These are phyloP conservation scores for Polietes domitor DNA, from an alignment of 2,888 invertebrate genomes.

Conservation along the genomic window DNA sequence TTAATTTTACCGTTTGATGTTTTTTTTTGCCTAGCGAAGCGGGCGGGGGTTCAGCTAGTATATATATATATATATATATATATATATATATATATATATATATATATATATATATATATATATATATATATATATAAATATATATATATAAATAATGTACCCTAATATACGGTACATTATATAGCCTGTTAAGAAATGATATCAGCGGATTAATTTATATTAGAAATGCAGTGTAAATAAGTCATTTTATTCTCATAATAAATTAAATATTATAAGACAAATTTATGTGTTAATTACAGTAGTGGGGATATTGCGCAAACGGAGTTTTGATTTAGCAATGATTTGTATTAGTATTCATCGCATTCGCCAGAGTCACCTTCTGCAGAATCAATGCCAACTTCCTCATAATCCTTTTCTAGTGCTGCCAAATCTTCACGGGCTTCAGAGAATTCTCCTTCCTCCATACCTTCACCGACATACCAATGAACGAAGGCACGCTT, in stretches of 20 bases:
- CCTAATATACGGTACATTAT: too few species aligned
- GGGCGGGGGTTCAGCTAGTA: too few species aligned
- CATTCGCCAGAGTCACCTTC: conserved; percentile 87
- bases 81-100: too few species aligned
- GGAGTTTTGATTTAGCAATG: conserved; percentile 28
- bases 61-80: too few species aligned
- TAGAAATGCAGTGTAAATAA: too few species aligned
- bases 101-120: not conserved
- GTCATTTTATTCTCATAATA: too few species aligned
- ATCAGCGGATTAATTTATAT: too few species aligned
- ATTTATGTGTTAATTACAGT: not conserved
- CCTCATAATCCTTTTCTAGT: conserved; percentile 90
- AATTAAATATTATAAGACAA: not conserved
- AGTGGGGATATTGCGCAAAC: not conserved
- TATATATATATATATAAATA: not conserved
- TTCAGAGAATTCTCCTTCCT: conserved; percentile 93
- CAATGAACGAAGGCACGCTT: conserved; percentile 98
- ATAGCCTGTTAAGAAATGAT: too few species aligned
- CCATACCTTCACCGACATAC: conserved; percentile 95
- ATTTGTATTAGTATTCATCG: conserved; percentile 84
- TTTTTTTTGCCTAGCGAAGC: too few species aligned
- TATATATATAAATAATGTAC: too few species aligned
- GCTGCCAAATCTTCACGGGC: conserved; percentile 93
- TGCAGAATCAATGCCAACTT: conserved; percentile 89
- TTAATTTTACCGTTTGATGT: not conserved